Evolutionary conservation across 2,797 vertebrate species (phyloP).

Genomic region (Pseudocheirus occidentalis): DNA sequence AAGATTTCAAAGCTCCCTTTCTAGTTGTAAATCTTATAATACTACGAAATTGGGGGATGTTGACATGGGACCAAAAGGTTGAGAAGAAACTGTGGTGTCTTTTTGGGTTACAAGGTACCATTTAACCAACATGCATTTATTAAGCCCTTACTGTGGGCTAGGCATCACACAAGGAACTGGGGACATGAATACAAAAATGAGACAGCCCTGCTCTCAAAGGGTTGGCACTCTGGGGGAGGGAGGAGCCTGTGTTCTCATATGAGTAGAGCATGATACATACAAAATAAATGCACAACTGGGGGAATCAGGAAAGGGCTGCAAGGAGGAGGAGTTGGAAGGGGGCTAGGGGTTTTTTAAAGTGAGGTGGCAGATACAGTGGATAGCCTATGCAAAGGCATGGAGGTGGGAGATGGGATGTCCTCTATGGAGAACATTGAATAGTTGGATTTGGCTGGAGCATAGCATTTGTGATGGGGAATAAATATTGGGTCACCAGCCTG

Average conservation of each 20-base stretch:
- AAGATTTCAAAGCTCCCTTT: background rate
- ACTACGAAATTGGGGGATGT: background rate
- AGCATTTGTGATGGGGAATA: background rate
- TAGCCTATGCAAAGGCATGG: background rate
- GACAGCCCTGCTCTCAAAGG: background rate
- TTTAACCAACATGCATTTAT: background rate
- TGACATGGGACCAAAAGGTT: background rate
- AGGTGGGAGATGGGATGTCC: background rate
- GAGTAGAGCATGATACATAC: background rate
- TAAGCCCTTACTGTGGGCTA: background rate
- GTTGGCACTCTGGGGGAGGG: background rate
- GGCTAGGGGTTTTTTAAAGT: no score
- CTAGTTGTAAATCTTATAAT: background rate
- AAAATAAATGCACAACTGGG: background rate
- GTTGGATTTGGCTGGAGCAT: background rate
- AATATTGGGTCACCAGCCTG: background rate
- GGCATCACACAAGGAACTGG: background rate
- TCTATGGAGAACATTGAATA: background rate
- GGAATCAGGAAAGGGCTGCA: background rate
- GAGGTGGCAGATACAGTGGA: background rate
- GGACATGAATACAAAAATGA: background rate
- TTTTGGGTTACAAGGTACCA: background rate
- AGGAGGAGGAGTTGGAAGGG: background rate
- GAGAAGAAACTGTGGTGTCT: background rate
- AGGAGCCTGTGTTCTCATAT: background rate